Conservation (phyloP, 2,888 invertebrate genomes). For the Cecidostiba fungosa region DNA sequence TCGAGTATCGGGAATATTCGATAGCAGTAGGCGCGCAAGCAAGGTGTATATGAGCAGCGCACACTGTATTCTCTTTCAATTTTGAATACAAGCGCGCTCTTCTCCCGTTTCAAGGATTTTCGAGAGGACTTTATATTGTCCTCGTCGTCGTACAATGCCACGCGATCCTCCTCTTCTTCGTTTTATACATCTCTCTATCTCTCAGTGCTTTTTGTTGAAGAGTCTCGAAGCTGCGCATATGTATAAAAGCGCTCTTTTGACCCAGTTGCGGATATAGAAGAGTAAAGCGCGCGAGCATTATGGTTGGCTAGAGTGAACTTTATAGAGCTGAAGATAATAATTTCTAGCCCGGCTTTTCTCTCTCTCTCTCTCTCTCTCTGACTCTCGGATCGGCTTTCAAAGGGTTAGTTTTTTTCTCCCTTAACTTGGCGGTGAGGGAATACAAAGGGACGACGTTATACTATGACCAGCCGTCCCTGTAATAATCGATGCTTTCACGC, state of each 20-base stretch:
- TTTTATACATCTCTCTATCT: neutral
- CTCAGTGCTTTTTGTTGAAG: neutral
- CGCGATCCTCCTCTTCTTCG: neutral
- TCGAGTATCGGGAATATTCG: slow-evolving; percentile 22
- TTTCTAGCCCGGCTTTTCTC: neutral
- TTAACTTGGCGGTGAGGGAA: neutral
- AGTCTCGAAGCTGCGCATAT: neutral
- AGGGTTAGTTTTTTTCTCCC: neutral
- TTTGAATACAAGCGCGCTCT: neutral
- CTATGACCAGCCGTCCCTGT: neutral
- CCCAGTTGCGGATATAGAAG: neutral
- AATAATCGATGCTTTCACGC: neutral
- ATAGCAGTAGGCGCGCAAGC: neutral
- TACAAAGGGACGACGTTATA: neutral
- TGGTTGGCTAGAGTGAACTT: neutral
- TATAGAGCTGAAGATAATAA: neutral
- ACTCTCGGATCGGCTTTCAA: neutral
- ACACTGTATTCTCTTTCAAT: neutral
- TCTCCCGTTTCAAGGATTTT: slow-evolving; percentile 17
- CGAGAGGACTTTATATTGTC: slow-evolving; percentile 5
- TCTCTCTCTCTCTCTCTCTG: neutral
- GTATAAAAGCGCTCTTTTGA: slow-evolving; percentile 7
- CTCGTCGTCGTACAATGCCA: neutral
- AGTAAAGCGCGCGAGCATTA: neutral
- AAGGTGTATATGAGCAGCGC: neutral